A percentile compares a stretch with the other conserved stretches of the same genome.
These are phyloP conservation scores for Pipistrellus nathusii DNA, from an alignment of 2,797 vertebrate species.

Conservation along the genomic window DNA sequence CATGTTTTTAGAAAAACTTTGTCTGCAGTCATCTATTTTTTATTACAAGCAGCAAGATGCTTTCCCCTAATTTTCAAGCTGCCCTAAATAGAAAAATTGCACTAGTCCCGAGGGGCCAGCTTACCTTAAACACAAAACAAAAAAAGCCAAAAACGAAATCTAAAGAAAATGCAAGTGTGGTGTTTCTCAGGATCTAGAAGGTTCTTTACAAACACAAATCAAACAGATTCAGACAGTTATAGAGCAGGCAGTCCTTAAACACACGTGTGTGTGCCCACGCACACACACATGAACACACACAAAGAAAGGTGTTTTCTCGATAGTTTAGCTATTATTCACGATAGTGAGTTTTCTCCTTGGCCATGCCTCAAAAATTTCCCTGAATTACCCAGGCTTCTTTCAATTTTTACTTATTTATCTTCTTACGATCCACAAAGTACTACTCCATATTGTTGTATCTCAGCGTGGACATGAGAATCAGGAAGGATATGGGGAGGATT, in stretches of 20 bases:
- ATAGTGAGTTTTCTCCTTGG: constrained; percentile 39
- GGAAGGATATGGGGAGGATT: constrained; percentile 12
- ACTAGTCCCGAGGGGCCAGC: neutral
- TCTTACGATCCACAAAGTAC: constrained; percentile 49
- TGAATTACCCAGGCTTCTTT: constrained; percentile 60
- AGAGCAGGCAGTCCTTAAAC: neutral
- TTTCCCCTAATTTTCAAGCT: constrained; percentile 53
- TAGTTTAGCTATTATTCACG: constrained; percentile 51
- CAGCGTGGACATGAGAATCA: neutral
- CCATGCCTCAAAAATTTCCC: constrained; percentile 49
- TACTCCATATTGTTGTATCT: neutral
- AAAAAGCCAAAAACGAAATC: constrained; percentile 9
- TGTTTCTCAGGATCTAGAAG: constrained; percentile 23
- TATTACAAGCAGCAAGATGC: constrained; percentile 12
- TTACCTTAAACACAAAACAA: constrained; percentile 46
- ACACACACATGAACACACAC: neutral
- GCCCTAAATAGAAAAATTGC: constrained; percentile 50
- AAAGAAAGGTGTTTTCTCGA: constrained; percentile 44
- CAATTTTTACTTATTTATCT: constrained; percentile 67
- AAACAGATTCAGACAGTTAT: neutral
- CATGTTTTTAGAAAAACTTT: neutral
- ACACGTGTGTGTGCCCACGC: neutral
- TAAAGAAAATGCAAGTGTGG: constrained; percentile 35
- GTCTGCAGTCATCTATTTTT: constrained; percentile 27
- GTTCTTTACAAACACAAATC: constrained; percentile 60